Evolutionary conservation across 1,140 invertebrate species (phyloP).

Genomic region (Drosophila malerkotliana): DNA sequence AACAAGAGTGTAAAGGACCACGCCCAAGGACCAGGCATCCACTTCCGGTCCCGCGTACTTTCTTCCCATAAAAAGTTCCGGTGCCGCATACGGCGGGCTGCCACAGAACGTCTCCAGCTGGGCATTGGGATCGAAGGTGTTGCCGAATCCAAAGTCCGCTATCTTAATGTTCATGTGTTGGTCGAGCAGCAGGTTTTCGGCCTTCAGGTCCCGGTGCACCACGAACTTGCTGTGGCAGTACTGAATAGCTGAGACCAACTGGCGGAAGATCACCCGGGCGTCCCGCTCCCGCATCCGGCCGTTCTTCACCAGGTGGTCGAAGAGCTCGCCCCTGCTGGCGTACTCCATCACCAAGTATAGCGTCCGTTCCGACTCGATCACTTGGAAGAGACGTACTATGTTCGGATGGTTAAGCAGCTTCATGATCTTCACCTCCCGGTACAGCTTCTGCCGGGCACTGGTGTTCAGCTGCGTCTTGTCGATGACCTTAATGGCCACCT

Average conservation of each 20-base stretch:
- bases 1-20: constrained; percentile 99
- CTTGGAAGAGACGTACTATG: constrained; percentile 99
- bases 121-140: constrained; percentile 99
- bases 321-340: constrained; percentile 99
- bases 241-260: constrained; percentile 99
- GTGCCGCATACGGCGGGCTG: constrained; percentile 99
- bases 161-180: constrained; percentile 99
- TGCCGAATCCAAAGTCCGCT: constrained; percentile 99
- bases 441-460: constrained; percentile 96
- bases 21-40: constrained; percentile 99
- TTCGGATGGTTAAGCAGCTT: constrained; percentile 99
- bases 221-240: constrained; percentile 99
- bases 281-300: constrained; percentile 99
- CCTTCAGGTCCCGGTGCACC: constrained; percentile 97
- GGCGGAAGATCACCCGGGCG: constrained; percentile 98
- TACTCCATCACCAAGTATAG: constrained; percentile 99
- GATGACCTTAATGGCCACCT: constrained; percentile 99
- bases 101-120: constrained; percentile 99
- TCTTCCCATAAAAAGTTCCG: constrained; percentile 99
- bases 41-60: constrained; percentile 99
- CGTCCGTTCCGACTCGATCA: constrained; percentile 99
- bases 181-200: constrained; percentile 99
- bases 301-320: constrained; percentile 99
- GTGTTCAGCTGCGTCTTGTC: constrained; percentile 99
- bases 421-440: constrained; percentile 98